phyloP scores from a whole-genome alignment of 1,140 invertebrate species.

The Hirudo medicinalis region DNA sequence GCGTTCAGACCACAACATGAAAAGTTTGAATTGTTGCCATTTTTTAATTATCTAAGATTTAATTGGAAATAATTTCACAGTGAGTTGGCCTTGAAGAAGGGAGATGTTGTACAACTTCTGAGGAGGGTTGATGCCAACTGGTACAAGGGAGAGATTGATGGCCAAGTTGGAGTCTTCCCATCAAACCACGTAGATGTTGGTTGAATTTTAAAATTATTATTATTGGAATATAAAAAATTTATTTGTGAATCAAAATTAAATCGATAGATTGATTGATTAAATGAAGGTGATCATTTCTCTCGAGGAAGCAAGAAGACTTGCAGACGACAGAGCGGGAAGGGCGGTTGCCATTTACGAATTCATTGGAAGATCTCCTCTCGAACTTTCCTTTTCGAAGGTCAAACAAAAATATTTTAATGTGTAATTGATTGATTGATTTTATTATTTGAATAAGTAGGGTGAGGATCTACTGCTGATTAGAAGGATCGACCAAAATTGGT shows the following conservation, averaged over 20 bases:
- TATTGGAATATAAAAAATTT: too few relatives aligned
- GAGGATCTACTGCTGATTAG: slow-evolving; percentile 50
- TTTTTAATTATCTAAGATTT: too few relatives aligned
- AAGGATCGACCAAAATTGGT: slow-evolving; percentile 53
- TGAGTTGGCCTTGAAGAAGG: slow-evolving; percentile 28
- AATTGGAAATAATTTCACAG: background rate
- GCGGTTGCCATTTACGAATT: slow-evolving; percentile 34
- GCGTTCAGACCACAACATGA: too few relatives aligned
- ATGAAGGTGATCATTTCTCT: slow-evolving; percentile 22
- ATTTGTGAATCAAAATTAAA: too few relatives aligned
- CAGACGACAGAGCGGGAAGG: slow-evolving; percentile 18
- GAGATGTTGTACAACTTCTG: slow-evolving; percentile 49
- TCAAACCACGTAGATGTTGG: slow-evolving; percentile 49
- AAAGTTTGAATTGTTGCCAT: too few relatives aligned
- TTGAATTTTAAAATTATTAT: background rate
- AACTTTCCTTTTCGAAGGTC: slow-evolving; percentile 37
- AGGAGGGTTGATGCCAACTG: slow-evolving; percentile 52
- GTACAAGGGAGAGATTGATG: slow-evolving; percentile 49
- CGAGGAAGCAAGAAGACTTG: slow-evolving; percentile 20
- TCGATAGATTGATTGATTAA: background rate
- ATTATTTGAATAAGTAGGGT: slow-evolving; percentile 31
- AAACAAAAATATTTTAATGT: too few relatives aligned
- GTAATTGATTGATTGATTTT: too few relatives aligned
- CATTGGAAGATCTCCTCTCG: slow-evolving; percentile 34
- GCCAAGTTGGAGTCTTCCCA: slow-evolving; percentile 51